Evolutionary conservation across 2,113 vertebrate genomes (phyloP).

Genomic region (Rhodinocichla rosea): DNA sequence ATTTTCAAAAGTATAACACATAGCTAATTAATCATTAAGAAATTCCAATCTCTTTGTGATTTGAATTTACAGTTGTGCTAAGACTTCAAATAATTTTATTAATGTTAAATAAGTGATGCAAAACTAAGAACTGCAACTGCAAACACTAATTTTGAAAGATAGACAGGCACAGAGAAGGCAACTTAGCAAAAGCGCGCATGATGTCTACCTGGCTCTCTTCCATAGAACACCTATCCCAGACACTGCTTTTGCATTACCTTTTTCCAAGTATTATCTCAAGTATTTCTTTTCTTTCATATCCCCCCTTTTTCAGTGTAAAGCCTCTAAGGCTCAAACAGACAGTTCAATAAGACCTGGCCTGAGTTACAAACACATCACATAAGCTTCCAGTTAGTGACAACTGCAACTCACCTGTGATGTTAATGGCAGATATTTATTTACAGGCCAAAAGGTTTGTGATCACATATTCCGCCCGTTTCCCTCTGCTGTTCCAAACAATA

Average conservation of each 20-base stretch:
- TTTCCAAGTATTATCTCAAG: neutral
- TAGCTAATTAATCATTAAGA: neutral
- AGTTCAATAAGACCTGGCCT: neutral
- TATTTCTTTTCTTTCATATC: neutral
- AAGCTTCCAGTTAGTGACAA: slow-evolving; percentile 5
- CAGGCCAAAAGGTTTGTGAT: neutral
- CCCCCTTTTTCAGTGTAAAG: neutral
- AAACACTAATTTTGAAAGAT: neutral
- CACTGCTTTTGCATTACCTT: neutral
- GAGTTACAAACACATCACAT: neutral
- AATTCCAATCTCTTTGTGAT: neutral
- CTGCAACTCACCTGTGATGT: neutral
- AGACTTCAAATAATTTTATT: neutral
- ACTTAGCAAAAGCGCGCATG: neutral
- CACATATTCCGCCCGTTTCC: neutral
- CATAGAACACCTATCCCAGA: neutral
- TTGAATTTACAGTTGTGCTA: neutral
- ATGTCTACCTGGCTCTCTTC: neutral
- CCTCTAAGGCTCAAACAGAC: neutral
- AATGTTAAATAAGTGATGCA: neutral
- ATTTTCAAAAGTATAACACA: neutral
- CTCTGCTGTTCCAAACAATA: neutral
- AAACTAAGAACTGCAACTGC: neutral
- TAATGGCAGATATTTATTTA: slow-evolving; percentile 11
- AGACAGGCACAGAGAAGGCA: neutral